Evolutionary conservation across 2,113 vertebrate species (phyloP), one percentile per base, ranked within the genome.

Genomic region (Chinchilla lanigera): DNA sequence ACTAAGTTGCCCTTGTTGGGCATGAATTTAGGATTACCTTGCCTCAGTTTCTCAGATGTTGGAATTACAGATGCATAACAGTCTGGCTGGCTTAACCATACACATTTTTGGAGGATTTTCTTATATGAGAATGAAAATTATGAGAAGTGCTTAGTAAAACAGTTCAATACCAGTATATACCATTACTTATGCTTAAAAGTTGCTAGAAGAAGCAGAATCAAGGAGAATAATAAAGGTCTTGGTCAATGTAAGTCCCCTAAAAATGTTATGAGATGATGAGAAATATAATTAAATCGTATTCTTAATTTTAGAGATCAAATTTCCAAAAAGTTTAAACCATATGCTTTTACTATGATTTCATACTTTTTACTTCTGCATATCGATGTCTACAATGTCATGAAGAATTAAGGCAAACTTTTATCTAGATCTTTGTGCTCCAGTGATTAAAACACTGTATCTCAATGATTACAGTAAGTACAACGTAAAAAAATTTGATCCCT

Each of bases 291-390:
- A 63, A 94, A 71, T 30, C 7, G 77, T 38, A 63, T 82, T 41
- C 11, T 71, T 82, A 47, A 44, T 96, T 69, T 73, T 85, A 73
- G 67, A 93, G 26, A 50, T 87, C 50, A 91, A 65, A 71, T 80
- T 84, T 85, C 89, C 30, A 33, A 52, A 60, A 71, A 6, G 3
- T 67, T 89, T 89, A 93, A 75, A 77, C 47, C 77, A 8, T 86
- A 24, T 77, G 20, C 10, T 78, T 85, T 86, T 86, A 61, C 10
- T 75, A 54, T 20, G 24, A 16, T 67, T 67, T 44, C 20, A 58
- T 22, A 38, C 4, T 82, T 67, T 89, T 92, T 24, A 4, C 89
- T 82, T 71, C 20, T 69, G 11, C 14, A 60, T 44, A 35, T 44
- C 4, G 3, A 38, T 65, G 47, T 54, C 50, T 90, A 24, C 22